Percentiles rank a stretch among this genome's conserved stretches.
These are phyloP conservation scores for Conus ventricosus DNA, from an alignment of 1,140 invertebrate genomes.

Conservation along the genomic window DNA sequence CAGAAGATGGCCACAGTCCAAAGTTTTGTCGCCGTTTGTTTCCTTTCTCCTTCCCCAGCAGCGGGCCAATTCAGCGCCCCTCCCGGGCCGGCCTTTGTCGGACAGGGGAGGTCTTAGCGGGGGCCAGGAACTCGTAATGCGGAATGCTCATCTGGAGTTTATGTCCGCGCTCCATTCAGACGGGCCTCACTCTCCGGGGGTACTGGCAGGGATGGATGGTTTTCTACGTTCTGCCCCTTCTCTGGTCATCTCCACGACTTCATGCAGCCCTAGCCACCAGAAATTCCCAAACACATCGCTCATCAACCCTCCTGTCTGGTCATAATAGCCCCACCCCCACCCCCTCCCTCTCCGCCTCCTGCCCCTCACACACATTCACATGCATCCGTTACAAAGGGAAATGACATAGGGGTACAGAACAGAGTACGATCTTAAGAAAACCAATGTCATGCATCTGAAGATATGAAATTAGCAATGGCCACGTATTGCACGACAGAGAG, in stretches of 20 bases:
- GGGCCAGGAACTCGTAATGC: background rate
- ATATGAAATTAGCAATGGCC: no score
- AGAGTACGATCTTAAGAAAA: no score
- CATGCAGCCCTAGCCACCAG: background rate
- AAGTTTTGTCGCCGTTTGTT: conserved; percentile 2
- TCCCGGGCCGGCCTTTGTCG: background rate
- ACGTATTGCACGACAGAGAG: no score
- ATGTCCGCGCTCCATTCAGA: background rate
- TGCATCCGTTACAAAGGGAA: no score
- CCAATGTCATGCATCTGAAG: no score
- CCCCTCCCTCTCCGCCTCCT: background rate
- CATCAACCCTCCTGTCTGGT: background rate
- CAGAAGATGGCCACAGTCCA: background rate
- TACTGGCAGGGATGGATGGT: background rate
- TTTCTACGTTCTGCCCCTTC: background rate
- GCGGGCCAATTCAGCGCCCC: background rate
- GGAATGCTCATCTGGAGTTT: background rate
- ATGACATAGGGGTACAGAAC: no score
- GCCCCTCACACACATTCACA: background rate
- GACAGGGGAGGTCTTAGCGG: background rate
- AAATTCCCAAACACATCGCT: background rate
- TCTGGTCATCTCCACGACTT: background rate
- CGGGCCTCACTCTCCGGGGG: background rate
- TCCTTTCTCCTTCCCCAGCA: background rate
- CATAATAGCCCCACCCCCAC: background rate